Evolutionary conservation across 2,113 vertebrate species (phyloP).

Genomic region (Odocoileus hemionus): DNA sequence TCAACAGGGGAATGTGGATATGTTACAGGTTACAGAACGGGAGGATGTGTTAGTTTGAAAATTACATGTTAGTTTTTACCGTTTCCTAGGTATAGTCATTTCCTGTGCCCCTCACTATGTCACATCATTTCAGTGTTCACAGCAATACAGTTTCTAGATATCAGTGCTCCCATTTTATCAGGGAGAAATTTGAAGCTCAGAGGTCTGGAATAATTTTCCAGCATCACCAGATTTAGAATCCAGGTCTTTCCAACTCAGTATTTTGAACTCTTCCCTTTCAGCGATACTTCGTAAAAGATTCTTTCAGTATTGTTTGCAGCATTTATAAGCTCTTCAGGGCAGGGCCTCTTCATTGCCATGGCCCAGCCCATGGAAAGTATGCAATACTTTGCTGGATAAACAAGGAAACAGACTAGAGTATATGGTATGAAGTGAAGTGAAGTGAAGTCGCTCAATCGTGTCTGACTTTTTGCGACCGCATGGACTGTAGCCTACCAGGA

Average conservation of each 20-base stretch:
- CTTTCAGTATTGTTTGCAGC: neutral
- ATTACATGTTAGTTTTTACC: neutral
- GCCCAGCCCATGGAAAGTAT: neutral
- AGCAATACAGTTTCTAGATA: neutral
- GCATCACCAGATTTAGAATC: neutral
- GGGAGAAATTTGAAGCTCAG: neutral
- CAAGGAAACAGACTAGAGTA: neutral
- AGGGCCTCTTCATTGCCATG: neutral
- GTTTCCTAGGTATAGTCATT: neutral
- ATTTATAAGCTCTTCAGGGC: neutral
- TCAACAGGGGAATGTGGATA: neutral
- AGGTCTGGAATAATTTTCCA: neutral
- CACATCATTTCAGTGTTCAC: neutral
- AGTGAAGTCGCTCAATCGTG: too few species aligned
- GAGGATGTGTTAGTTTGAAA: neutral
- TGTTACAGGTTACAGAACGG: neutral
- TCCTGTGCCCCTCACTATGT: neutral
- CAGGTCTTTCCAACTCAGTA: neutral
- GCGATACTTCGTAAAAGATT: neutral
- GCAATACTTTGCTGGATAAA: neutral
- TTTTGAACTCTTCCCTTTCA: neutral
- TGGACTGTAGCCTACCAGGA: too few species aligned
- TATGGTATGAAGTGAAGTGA: neutral
- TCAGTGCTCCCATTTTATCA: neutral
- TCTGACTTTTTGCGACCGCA: too few species aligned